Conservation (phyloP, 2,888 invertebrate genomes). For the Lithophane semibrunnea region DNA sequence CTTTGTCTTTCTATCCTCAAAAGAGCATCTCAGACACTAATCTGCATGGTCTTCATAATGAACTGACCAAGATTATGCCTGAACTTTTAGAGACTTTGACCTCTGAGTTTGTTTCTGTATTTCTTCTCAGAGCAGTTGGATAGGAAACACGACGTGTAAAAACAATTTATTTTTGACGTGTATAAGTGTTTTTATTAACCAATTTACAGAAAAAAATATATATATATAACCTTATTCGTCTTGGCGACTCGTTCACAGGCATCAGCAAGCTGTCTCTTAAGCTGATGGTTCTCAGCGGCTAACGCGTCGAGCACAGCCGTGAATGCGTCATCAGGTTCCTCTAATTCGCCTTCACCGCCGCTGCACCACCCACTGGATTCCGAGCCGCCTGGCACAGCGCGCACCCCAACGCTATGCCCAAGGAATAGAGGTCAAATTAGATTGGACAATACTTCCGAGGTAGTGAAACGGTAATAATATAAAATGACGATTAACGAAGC, state of each 20-base stretch:
- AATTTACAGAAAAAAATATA: not conserved
- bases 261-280: slow-evolving; percentile 95
- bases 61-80: not conserved
- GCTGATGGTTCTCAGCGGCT: slow-evolving; percentile 95
- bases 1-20: not conserved
- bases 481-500: not conserved
- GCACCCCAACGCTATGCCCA: slow-evolving; percentile 83
- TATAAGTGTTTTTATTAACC: not conserved
- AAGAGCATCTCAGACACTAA: not conserved
- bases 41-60: not conserved
- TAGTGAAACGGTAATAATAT: not conserved
- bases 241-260: slow-evolving; percentile 96
- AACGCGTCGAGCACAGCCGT: slow-evolving; percentile 95
- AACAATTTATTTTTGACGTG: not conserved
- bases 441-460: not conserved
- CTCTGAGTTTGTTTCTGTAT: not conserved
- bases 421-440: not conserved
- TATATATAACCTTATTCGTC: slow-evolving; percentile 92
- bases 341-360: slow-evolving; percentile 91
- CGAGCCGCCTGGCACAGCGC: slow-evolving; percentile 89
- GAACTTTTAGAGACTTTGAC: not conserved
- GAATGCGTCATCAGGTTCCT: slow-evolving; percentile 94
- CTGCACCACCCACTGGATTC: slow-evolving; percentile 91
- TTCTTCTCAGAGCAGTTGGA: not conserved
- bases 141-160: not conserved